Base-by-base conservation (phyloP, 2,797 vertebrate genomes). In the Thamnophis elegans region DNA sequence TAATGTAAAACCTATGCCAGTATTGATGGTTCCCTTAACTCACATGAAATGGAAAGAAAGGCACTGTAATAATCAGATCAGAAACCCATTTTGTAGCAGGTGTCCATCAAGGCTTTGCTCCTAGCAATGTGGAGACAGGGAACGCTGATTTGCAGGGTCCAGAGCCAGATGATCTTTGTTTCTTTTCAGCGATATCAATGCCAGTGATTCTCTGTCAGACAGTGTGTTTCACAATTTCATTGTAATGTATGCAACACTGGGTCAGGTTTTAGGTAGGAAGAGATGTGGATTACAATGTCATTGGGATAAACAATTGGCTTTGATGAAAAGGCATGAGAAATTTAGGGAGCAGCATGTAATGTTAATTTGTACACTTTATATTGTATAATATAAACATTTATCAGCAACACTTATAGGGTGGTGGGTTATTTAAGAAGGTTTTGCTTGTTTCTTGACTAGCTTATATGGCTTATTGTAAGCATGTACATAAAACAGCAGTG, bases 321-420 rank as follows among this genome's bases (percentile, higher is more conserved):
- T 54, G 8, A 16, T 56, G 16, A 82, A 82, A 47, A 22, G 73
- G 36, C 5, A 18, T 68, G 26, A 18, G 36, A 47, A 68, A 11
- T 11, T 18, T 87, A 28, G 28, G 73, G 26, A 85, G 68, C 53
- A 13, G 3, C 11, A 87, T 28, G 4, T 9, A 55, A 32, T 7
- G 5, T 51, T 32, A 58, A 87, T 87, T 36, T 68, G 16, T 53
- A 59, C 20, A 86, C 54, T 42, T 42, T 65, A 51, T 90, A 26
- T 14, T 28, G 22, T 56, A 13, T 42, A 22, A 20, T 55, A 51
- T 56, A 20, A 87, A 86, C 51, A 26, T 56, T 90, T 28, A 85
- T 58, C 26, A 82, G 28, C 56, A 91, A 88, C 85, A 87, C 90
- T 92, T 90, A 56, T 90, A 20, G 93, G 65, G 68, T 73, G 68